Base-by-base conservation (phyloP, 2,888 invertebrate genomes). In the Pogonocherus hispidulus region DNA sequence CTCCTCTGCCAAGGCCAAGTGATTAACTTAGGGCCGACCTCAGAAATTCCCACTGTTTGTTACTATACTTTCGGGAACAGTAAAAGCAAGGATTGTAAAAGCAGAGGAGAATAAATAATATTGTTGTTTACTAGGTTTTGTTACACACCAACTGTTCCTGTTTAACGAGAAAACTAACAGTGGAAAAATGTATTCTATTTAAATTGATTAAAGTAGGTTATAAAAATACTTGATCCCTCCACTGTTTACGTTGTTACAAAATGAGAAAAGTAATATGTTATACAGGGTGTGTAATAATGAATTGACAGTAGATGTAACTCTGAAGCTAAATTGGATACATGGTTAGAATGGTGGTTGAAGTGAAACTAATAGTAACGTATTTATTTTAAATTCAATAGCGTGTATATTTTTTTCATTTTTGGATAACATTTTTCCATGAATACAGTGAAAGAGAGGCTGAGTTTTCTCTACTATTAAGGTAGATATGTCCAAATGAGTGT, bases 91-190 rank as follows among this genome's bases (percentile, higher is more conserved):
- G 23, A 51, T 6, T 23, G n/a, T 51, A 51, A 51, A 51, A 22
- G 20, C n/a, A 51, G 23, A 14, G n/a, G 51, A 14, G 4, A 3
- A 51, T 49, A 49, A 22, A 49, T n/a, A n/a, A n/a, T 20, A 22
- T 51, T 51, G 9, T 51, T 51, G 14, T 23, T 51, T 51, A 23
- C 23, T 23, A 23, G 5, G 11, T 6, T n/a, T 18, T 54, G 35
- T 19, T 54, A 35, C 27, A 8, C 16, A 27, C 54, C 51, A 54
- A 54, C 35, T 54, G 54, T 51, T 23, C 44, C 16, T 51, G 23
- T 54, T 54, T 54, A 14, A 14, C 14, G 18, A 35, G 54, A 54
- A 54, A 54, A 18, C 52, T 52, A 52, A 23, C 54, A 35, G 18
- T 11, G 32, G 54, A 54, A 54, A 51, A 27, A 32, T 54, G 16